These are phyloP conservation scores for Mus minutoides DNA, from an alignment of 2,797 vertebrate species.

Conservation along the genomic window DNA sequence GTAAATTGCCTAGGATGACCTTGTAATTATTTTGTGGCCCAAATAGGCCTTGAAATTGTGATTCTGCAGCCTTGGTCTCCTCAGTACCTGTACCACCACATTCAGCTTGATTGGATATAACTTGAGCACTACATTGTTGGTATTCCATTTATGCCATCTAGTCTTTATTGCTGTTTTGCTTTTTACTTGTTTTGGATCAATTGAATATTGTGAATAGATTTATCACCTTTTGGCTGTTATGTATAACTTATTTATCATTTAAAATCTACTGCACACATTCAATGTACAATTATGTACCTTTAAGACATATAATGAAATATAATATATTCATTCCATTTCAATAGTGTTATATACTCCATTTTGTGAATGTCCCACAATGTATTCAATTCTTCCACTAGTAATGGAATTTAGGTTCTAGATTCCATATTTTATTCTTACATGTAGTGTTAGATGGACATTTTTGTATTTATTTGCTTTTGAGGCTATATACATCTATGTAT, in stretches of 20 bases:
- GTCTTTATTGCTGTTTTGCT: slow-evolving; percentile 21
- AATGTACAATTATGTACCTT: slow-evolving; percentile 8
- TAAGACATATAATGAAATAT: slow-evolving; percentile 24
- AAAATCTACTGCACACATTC: background rate
- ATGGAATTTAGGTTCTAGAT: slow-evolving; percentile 52
- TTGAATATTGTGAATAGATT: slow-evolving; percentile 38
- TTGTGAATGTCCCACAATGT: background rate
- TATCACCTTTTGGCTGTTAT: slow-evolving; percentile 15
- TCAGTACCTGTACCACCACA: background rate
- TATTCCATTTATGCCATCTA: background rate
- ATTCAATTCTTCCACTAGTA: background rate
- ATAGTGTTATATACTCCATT: slow-evolving; percentile 54
- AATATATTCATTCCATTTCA: slow-evolving; percentile 24
- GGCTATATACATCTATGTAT: slow-evolving; percentile 14
- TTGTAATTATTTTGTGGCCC: background rate
- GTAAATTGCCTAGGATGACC: background rate
- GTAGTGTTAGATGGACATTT: slow-evolving; percentile 1
- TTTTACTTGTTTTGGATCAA: background rate
- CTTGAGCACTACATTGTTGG: slow-evolving; percentile 8
- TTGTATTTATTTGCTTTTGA: slow-evolving; percentile 49
- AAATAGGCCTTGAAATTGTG: background rate
- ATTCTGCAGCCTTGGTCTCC: background rate
- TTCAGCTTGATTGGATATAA: background rate
- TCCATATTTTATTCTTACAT: slow-evolving; percentile 41
- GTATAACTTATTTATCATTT: slow-evolving; percentile 44